These are phyloP conservation scores for Microtus ochrogaster DNA, from an alignment of 2,113 vertebrate genomes.

Conservation along the genomic window DNA sequence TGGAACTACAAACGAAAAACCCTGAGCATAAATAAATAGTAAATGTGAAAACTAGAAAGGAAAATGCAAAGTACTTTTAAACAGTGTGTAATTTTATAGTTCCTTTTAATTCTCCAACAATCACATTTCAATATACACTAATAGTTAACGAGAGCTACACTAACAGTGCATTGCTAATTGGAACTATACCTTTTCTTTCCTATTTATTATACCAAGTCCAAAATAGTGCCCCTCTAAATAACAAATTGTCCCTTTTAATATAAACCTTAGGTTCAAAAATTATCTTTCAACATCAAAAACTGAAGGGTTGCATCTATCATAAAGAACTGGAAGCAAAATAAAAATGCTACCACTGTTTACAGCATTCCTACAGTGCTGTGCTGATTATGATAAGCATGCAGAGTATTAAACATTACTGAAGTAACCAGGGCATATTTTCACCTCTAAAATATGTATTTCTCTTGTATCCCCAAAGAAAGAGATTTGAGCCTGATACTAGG, in stretches of 20 bases:
- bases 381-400: constrained; percentile 58
- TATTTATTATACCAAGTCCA: constrained; percentile 31
- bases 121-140: constrained; percentile 18
- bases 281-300: constrained; percentile 60
- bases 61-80: constrained; percentile 45
- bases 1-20: constrained; percentile 28
- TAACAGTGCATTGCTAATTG: neutral
- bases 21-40: constrained; percentile 3
- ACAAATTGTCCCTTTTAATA: constrained; percentile 4
- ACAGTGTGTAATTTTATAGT: constrained; percentile 11
- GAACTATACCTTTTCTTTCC: constrained; percentile 20
- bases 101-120: constrained; percentile 35
- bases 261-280: constrained; percentile 57
- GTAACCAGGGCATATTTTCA: constrained; percentile 41
- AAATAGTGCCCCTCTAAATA: constrained; percentile 33
- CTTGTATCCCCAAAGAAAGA: constrained; percentile 45
- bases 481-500: constrained; percentile 4
- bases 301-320: constrained; percentile 48
- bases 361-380: constrained; percentile 55
- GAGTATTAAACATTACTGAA: constrained; percentile 69
- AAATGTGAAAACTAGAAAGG: constrained; percentile 55
- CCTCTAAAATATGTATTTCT: neutral
- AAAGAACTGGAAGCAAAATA: constrained; percentile 60
- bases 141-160: constrained; percentile 3
- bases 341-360: constrained; percentile 64